These are phyloP conservation scores for Coturnix japonica DNA, from an alignment of 2,113 vertebrate genomes.

Conservation along the genomic window DNA sequence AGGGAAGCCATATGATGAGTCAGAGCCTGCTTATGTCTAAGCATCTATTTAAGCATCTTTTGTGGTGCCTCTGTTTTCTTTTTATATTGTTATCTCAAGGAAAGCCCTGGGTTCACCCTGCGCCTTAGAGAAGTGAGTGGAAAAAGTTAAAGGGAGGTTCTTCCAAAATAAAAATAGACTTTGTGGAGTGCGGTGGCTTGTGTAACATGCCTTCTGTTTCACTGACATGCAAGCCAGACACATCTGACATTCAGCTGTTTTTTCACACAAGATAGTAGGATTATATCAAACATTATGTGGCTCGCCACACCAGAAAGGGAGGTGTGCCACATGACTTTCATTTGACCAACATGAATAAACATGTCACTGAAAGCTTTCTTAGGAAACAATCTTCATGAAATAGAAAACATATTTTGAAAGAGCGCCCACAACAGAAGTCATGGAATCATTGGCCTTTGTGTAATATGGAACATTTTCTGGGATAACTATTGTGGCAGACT, in stretches of 20 bases:
- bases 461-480: conserved; percentile 55
- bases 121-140: neutral
- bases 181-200: conserved; percentile 9
- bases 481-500: conserved; percentile 34
- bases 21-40: neutral
- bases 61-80: neutral
- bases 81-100: neutral
- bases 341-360: conserved; percentile 50
- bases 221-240: conserved; percentile 40
- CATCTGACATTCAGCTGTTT: conserved; percentile 67
- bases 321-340: conserved; percentile 51
- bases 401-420: conserved; percentile 63
- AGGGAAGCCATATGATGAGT: neutral
- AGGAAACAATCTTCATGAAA: conserved; percentile 59
- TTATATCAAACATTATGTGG: conserved; percentile 43
- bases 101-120: neutral
- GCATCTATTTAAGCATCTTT: neutral
- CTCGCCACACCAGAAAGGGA: conserved; percentile 46
- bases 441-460: conserved; percentile 64
- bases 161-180: conserved; percentile 29
- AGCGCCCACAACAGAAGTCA: conserved; percentile 67
- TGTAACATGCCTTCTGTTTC: conserved; percentile 39
- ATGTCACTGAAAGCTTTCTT: conserved; percentile 53
- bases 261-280: conserved; percentile 49
- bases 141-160: neutral